Conservation (phyloP, 2,888 invertebrate genomes). For the Acanthoscelides obtectus region DNA sequence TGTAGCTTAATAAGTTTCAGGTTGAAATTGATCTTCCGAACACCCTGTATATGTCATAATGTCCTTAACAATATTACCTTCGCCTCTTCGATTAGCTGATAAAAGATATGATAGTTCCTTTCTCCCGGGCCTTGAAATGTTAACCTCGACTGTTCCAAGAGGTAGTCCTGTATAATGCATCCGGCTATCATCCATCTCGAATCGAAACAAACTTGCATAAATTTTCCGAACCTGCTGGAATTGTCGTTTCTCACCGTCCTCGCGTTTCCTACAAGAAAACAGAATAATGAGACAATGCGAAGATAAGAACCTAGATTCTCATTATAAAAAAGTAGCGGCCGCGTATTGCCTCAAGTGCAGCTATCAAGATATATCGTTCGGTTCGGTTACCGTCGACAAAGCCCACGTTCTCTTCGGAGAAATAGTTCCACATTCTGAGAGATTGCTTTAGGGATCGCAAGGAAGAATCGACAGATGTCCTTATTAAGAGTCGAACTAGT, state of each 20-base stretch:
- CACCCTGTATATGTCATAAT: too few relatives aligned
- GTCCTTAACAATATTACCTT: too few relatives aligned
- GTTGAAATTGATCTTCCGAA: too few relatives aligned
- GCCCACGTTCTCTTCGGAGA: background rate
- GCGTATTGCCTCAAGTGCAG: background rate
- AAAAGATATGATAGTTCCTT: slow-evolving; percentile 88
- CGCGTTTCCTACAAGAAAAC: slow-evolving; percentile 67
- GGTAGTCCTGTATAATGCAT: slow-evolving; percentile 86
- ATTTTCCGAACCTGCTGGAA: slow-evolving; percentile 91
- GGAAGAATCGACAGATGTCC: too few relatives aligned
- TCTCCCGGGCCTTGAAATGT: slow-evolving; percentile 85
- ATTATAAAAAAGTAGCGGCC: background rate
- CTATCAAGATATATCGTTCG: background rate
- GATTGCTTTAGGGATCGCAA: too few relatives aligned
- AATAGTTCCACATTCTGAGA: background rate
- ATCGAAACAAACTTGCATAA: slow-evolving; percentile 91
- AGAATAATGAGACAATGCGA: background rate
- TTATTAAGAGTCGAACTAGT: too few relatives aligned
- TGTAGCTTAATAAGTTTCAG: too few relatives aligned
- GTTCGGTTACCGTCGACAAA: background rate
- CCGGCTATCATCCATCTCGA: slow-evolving; percentile 84
- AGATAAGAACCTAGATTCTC: background rate
- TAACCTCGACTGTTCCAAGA: slow-evolving; percentile 84
- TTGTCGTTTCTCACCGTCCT: slow-evolving; percentile 92
- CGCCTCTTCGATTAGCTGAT: slow-evolving; percentile 84